Evolutionary conservation across 2,888 invertebrate species (phyloP).

Genomic region (Vannuccia rotundouncinata): DNA sequence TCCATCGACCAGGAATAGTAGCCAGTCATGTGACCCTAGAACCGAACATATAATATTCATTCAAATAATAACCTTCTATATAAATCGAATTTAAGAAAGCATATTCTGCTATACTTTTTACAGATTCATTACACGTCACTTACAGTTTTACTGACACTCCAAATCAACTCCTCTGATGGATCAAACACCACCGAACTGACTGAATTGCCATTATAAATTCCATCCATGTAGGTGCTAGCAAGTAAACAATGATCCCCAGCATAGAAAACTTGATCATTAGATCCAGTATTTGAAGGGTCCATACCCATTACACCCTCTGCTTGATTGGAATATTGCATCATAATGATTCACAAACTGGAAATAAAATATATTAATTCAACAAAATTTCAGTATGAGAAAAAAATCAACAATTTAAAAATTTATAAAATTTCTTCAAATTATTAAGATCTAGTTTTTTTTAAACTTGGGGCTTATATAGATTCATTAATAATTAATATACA

Average conservation of each 20-base stretch:
- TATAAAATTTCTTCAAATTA: no score
- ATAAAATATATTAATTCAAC: no score
- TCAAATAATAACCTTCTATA: background rate
- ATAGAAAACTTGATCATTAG: slow-evolving; percentile 6
- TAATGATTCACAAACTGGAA: no score
- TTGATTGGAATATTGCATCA: slow-evolving; percentile 15
- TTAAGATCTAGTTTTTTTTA: no score
- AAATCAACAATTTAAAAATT: no score
- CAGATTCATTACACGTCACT: background rate
- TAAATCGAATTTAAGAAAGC: background rate
- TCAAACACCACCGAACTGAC: background rate
- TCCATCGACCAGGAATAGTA: slow-evolving; percentile 14
- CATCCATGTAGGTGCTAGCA: slow-evolving; percentile 1
- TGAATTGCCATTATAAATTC: slow-evolving; percentile 9
- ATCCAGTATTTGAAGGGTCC: background rate
- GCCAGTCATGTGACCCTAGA: background rate
- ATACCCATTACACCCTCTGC: background rate
- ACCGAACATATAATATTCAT: background rate
- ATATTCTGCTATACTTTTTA: background rate
- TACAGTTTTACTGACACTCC: background rate
- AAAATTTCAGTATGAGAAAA: no score
- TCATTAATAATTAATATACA: no score
- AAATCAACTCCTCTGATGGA: slow-evolving; percentile 3
- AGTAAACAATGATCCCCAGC: slow-evolving; percentile 10
- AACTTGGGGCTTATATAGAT: no score